Evolutionary conservation across 2,888 invertebrate genomes (phyloP), one percentile per base, ranked within the genome.

Genomic region (Nowickia ferox): DNA sequence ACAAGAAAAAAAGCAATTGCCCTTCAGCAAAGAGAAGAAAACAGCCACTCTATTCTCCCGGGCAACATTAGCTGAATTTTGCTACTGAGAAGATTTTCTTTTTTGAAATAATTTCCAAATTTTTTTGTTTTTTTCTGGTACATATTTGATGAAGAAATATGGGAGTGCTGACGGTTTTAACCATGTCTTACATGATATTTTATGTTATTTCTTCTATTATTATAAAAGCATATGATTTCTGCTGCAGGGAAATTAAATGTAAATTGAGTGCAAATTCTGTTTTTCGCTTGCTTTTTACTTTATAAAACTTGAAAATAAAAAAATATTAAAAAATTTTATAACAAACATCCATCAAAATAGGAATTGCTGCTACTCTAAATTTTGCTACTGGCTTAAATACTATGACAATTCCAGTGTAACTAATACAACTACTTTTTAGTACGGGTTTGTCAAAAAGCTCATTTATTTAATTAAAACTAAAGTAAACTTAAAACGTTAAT

Each of bases 81-180:
- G 42, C 48, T 61, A 59, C 15, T 51, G 19, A 63, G 30, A 30
- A 30, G 5, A 8, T 53, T 44, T 19, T 57, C 42, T 57, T 53
- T 63, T 55, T n/a, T n/a, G n/a, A 19, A 10, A 53, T 22, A 19
- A 59, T 68, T 78, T 74, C 57, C 6, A 10, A 84, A 80, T 4
- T 17, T 72, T 72, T 61, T 69, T 69, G 22, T 46, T 65, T 4
- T 17, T 72, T 72, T 61, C 61, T 69, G 22, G 53, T 65, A 77
- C 55, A 84, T 77, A 81, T 77, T 84, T 84, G 84, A 84, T 85
- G 81, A 85, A 82, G 85, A 82, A 82, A 82, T 85, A 85, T 80
- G 72, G 77, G 84, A 80, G 59, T 76, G 71, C 75, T 85, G 74
- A 57, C 57, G 65, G 65, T 63, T 80, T 69, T 13, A 55, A 44